Base-by-base conservation (phyloP, 2,888 invertebrate genomes). In the Syritta pipiens region DNA sequence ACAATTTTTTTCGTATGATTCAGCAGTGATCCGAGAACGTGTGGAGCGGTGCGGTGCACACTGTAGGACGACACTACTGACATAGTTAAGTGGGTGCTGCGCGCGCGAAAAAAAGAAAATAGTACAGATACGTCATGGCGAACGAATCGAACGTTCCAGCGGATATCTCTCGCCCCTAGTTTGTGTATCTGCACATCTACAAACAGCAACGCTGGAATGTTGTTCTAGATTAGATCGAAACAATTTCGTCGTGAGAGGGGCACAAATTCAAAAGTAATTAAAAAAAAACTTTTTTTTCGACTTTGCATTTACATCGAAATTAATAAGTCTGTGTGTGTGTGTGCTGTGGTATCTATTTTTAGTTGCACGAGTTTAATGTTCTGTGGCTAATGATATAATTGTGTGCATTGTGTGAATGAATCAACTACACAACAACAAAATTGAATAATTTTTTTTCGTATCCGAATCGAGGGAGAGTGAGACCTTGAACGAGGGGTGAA, bases 401-500 rank as follows among this genome's bases (percentile, higher is more conserved):
- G 42, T 55, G 53, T 68, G 62, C 55, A 57, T 32, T 51, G 30
- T 46, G 37, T 55, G 40, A 74, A 53, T 40, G 65, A 44, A n/a
- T n/a, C n/a, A n/a, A n/a, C n/a, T n/a, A n/a, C n/a, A n/a, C n/a
- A n/a, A n/a, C n/a, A n/a, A n/a, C n/a, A n/a, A n/a, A n/a, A n/a
- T n/a, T n/a, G n/a, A n/a, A n/a, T n/a, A n/a, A n/a, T n/a, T n/a
- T n/a, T n/a, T n/a, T n/a, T n/a, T n/a, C n/a, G n/a, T n/a, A n/a
- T n/a, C n/a, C n/a, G n/a, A 37, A 37, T 2, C 28, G 28, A 37
- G 24, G 26, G 26, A 30, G 44, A 62, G 28, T 12, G 37, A 65
- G 59, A 51, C 76, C 69, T 77, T 77, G 76, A 71, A 51, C n/a
- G 26, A 55, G 40, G 62, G 57, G 62, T 69, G 55, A 62, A 62